Evolutionary conservation across 1,140 invertebrate genomes (phyloP).

Genomic region (Drosophila neocordata): DNA sequence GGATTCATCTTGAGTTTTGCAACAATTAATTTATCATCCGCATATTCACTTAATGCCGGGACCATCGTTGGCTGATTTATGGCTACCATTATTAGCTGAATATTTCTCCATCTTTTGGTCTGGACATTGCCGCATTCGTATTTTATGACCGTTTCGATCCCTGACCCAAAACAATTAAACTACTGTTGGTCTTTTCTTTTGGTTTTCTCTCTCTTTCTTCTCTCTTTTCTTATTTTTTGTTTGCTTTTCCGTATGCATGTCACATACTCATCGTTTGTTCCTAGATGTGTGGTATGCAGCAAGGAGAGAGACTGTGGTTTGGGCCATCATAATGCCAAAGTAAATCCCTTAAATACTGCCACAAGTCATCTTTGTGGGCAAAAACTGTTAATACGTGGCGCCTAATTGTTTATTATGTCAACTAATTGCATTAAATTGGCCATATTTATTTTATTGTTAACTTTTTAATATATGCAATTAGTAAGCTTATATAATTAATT

Average conservation of each 20-base stretch:
- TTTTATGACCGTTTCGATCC: conserved; percentile 54
- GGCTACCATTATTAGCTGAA: conserved; percentile 64
- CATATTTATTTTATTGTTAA: conserved; percentile 13
- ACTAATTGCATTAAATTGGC: conserved; percentile 60
- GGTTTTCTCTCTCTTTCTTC: not conserved
- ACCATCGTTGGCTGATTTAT: conserved; percentile 72
- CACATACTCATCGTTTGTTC: conserved; percentile 46
- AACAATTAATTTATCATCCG: conserved; percentile 77
- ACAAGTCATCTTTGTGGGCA: not conserved
- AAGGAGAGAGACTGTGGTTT: not conserved
- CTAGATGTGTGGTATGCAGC: too few relatives aligned
- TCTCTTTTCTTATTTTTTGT: conserved; percentile 6
- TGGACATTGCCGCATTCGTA: not conserved
- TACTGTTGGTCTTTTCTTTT: conserved; percentile 49
- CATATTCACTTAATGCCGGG: conserved; percentile 65
- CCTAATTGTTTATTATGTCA: conserved; percentile 66
- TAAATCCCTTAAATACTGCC: conserved; percentile 11
- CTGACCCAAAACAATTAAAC: conserved; percentile 64
- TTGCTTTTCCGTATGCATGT: conserved; percentile 60
- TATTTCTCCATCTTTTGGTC: not conserved
- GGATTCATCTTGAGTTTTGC: conserved; percentile 12
- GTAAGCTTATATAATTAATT: conserved; percentile 28
- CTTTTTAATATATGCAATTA: conserved; percentile 40
- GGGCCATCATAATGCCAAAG: conserved; percentile 2
- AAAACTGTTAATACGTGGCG: conserved; percentile 43